Evolutionary conservation across 2,797 vertebrate species (phyloP), one percentile per base, ranked within the genome.

Genomic region (Lithobates sylvaticus): DNA sequence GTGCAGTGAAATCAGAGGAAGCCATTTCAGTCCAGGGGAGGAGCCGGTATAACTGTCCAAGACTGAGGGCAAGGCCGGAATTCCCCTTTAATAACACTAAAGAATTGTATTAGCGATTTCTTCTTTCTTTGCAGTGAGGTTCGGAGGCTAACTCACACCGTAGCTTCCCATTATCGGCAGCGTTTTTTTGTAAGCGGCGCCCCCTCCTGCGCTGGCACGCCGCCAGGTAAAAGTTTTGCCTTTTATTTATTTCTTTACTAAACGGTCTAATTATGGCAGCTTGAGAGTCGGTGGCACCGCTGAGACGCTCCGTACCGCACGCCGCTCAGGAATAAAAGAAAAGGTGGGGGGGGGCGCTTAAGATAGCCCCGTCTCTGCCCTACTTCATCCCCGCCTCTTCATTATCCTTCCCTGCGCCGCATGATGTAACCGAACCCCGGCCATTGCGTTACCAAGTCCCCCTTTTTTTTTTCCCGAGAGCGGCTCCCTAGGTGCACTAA

Each of bases 401-500:
- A 79, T 85, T 85, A 74, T 68, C 76, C 76, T 36, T 27, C 58
- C 70, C 44, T 3, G 64, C 78, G 21, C 71, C 0, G 61, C 77
- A 44, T 80, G 84, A 86, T 81, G 84, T 75, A 86, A 81, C 78
- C 29, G 3, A 68, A 29, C 71, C 84, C 26, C 27, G 16, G 71
- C 78, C 3, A 69, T 86, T 86, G 85, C 85, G 44, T 70, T 77
- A 81, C 78, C 50, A 26, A 29, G 13, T 9, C 61, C 73, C 84
- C 32, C 32, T 32, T 32, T 32, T 32, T 32, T 39, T 10, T 39
- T 78, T 86, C 13, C 69, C 10, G 71, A 29, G 71, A 44, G 29
- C 27, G 78, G 44, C 78, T 77, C 83, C 83, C 75, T 70, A 70
- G 78, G 84, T 44, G 78, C 36, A 34, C 42, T 86, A 82, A 86